These are phyloP conservation scores for Colaptes auratus DNA, from an alignment of 2,113 vertebrate species.

Conservation along the genomic window DNA sequence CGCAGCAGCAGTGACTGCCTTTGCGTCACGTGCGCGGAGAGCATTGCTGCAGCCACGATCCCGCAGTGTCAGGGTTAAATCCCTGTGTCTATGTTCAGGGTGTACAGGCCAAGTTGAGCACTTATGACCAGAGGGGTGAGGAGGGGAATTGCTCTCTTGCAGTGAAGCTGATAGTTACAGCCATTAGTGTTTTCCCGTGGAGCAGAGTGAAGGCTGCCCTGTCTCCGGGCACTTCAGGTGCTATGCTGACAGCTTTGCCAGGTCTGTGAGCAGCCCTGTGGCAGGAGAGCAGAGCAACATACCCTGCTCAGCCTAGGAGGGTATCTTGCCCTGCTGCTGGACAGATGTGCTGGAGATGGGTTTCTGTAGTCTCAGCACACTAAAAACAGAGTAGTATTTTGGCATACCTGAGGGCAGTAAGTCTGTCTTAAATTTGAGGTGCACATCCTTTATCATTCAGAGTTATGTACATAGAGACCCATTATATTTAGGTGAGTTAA, in stretches of 20 bases:
- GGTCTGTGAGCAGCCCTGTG: background rate
- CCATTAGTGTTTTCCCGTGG: background rate
- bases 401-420: background rate
- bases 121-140: background rate
- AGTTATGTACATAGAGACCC: background rate
- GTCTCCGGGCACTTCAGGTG: background rate
- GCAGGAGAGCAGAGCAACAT: background rate
- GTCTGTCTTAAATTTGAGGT: background rate
- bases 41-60: background rate
- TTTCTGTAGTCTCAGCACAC: background rate
- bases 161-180: accelerated
- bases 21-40: accelerated
- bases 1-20: background rate
- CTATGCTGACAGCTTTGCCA: background rate
- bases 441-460: accelerated
- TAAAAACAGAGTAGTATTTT: background rate
- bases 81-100: accelerated
- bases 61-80: background rate
- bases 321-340: constrained; percentile 9
- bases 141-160: background rate
- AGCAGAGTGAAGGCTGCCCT: background rate
- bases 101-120: accelerated
- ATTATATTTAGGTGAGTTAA: background rate
- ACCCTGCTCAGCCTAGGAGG: background rate
- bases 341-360: background rate